Base-by-base conservation (phyloP, 2,113 vertebrate genomes). In the Thunnus maccoyii region DNA sequence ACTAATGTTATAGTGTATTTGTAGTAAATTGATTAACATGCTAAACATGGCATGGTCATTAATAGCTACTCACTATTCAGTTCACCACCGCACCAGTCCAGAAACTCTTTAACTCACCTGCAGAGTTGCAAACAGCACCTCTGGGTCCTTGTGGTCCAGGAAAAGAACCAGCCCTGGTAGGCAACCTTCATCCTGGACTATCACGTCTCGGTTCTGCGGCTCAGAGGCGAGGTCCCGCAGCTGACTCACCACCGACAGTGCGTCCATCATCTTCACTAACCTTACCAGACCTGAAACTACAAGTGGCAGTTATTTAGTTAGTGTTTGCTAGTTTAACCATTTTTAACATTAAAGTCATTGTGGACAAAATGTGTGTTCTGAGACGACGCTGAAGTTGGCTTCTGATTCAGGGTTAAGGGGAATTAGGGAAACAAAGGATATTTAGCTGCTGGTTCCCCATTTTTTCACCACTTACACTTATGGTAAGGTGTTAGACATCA, bases 91-190 rank as follows among this genome's bases (percentile, higher is more conserved):
- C 14, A 52, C 27, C 15, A 12, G 41, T 20, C 14, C n/a, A 50
- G 57, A 7, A 41, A 2, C 3, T 58, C 27, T 41, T 5, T 15
- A 32, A 30, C 63, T 2, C 70, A 95, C 95, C 91, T 96, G 92
- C 7, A 96, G 77, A 60, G 94, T 91, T 46, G 93, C 92, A 54
- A 94, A 63, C 4, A 95, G 65, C 30, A 95, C 95, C 27, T 93
- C 86, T 30, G 82, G 62, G 55, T 92, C 85, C 78, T 89, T 76
- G 82, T 96, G 94, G 72, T 95, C 93, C 71, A 96, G 86, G 76
- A 97, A 95, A 0, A 96, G 91, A 63, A 95, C 95, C 50, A 96
- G 87, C 1, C 92, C 94, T 2, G 94, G 93, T 25, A 95, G 93
- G 62, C 94, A 96, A 16, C 94, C 94, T 78, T 95, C 92, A 36